Conservation (phyloP, 2,888 invertebrate genomes). For the Leptopterna dolabrata region DNA sequence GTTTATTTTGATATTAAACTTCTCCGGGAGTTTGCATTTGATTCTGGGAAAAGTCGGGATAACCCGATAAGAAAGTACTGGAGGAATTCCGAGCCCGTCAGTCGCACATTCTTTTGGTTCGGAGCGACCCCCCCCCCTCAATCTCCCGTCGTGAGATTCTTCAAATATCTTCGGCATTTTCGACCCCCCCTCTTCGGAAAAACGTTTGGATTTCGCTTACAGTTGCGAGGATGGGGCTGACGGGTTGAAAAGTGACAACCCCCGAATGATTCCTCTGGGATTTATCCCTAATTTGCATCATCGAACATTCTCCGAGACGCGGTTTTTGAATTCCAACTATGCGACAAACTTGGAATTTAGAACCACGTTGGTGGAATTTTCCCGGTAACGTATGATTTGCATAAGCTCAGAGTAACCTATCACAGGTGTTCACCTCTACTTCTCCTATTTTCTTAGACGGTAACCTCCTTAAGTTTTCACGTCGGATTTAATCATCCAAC, state of each 20-base stretch:
- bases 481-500: too few species aligned
- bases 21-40: not conserved
- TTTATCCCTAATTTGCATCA: not conserved
- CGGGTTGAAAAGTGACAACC: not conserved
- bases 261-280: not conserved
- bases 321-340: too few species aligned
- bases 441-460: too few species aligned
- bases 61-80: conserved; percentile 14
- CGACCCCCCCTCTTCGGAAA: not conserved
- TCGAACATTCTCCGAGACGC: too few species aligned
- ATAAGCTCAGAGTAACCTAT: too few species aligned
- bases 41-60: not conserved
- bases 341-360: too few species aligned
- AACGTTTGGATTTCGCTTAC: conserved; percentile 4
- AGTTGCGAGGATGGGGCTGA: too few species aligned
- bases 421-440: too few species aligned
- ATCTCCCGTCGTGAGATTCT: not conserved
- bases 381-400: too few species aligned
- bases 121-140: not conserved
- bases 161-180: conserved; percentile 15
- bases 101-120: conserved; percentile 29
- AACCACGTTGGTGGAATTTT: too few species aligned
- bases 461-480: too few species aligned
- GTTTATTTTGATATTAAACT: conserved; percentile 35
- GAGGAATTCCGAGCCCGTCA: not conserved